Percentiles rank a stretch among this genome's conserved stretches.
Evolutionary conservation across 2,888 invertebrate genomes (phyloP).

Genomic region (Ditylenchus weischeri): DNA sequence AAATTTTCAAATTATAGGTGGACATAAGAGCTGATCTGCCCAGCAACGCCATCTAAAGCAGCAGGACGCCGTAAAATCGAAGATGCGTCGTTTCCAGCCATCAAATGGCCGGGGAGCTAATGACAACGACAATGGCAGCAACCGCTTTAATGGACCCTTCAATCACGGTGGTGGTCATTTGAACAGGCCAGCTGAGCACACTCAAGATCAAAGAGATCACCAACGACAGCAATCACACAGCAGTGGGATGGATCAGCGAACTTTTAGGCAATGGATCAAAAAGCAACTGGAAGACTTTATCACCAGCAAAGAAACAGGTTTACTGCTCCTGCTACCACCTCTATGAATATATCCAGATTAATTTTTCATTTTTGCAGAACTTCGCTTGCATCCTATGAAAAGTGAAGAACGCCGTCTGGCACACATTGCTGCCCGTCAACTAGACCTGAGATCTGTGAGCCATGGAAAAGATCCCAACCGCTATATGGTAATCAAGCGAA

Average conservation of each 20-base stretch:
- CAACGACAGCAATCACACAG: too few relatives aligned
- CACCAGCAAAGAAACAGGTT: neutral
- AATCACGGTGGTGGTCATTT: too few relatives aligned
- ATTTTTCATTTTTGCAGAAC: constrained; percentile 15
- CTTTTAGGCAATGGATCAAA: constrained; percentile 6
- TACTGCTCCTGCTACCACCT: neutral
- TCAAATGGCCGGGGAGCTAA: too few relatives aligned
- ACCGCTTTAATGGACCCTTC: too few relatives aligned
- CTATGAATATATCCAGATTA: neutral
- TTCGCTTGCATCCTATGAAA: constrained; percentile 29
- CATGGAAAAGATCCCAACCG: constrained; percentile 33
- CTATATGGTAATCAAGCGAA: constrained; percentile 24
- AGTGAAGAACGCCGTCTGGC: constrained; percentile 35
- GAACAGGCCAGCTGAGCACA: too few relatives aligned
- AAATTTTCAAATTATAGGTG: too few relatives aligned
- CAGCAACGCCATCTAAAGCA: too few relatives aligned
- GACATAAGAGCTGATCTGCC: too few relatives aligned
- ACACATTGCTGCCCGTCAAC: constrained; percentile 37
- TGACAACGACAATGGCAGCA: too few relatives aligned
- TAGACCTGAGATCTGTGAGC: constrained; percentile 35
- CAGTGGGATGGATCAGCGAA: constrained; percentile 1
- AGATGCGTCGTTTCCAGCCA: too few relatives aligned
- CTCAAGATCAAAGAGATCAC: too few relatives aligned
- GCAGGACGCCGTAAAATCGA: too few relatives aligned
- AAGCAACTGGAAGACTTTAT: constrained; percentile 3